Evolutionary conservation across 64 coral and sea anemone genomes (phyloP).

Genomic region (Stylophora pistillata): DNA sequence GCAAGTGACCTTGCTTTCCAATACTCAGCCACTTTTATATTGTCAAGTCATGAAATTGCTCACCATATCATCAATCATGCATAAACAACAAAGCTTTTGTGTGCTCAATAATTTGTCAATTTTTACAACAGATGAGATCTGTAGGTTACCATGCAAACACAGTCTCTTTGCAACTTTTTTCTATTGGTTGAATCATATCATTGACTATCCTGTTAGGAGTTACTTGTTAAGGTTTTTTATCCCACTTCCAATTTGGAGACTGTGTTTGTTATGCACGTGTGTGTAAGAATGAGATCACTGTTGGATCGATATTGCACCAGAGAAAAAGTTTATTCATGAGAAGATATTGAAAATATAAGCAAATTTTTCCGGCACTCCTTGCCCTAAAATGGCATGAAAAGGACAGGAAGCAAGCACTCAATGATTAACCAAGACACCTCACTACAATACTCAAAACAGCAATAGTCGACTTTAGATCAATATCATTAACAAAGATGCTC

Average conservation of each 20-base stretch:
- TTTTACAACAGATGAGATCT: neutral
- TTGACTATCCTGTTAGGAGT: neutral
- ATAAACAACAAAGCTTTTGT: neutral
- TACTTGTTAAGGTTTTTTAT: neutral
- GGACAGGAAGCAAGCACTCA: neutral
- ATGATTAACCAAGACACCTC: neutral
- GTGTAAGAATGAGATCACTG: neutral
- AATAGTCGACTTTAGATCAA: too few relatives aligned
- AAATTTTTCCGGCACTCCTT: neutral
- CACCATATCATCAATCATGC: neutral
- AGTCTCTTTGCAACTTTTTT: neutral
- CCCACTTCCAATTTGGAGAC: neutral
- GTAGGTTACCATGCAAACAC: neutral
- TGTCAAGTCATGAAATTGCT: neutral
- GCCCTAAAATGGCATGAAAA: neutral
- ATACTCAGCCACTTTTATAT: neutral
- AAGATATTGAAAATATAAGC: neutral
- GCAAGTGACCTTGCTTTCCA: neutral
- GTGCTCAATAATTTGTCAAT: neutral
- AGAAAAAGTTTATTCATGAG: neutral
- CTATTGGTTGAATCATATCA: neutral
- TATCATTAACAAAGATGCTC: too few relatives aligned
- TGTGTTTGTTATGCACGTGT: neutral
- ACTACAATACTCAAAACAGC: too few relatives aligned
- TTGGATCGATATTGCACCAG: neutral